Conservation (phyloP, 1,140 invertebrate genomes). For the Scaptomyza montana region DNA sequence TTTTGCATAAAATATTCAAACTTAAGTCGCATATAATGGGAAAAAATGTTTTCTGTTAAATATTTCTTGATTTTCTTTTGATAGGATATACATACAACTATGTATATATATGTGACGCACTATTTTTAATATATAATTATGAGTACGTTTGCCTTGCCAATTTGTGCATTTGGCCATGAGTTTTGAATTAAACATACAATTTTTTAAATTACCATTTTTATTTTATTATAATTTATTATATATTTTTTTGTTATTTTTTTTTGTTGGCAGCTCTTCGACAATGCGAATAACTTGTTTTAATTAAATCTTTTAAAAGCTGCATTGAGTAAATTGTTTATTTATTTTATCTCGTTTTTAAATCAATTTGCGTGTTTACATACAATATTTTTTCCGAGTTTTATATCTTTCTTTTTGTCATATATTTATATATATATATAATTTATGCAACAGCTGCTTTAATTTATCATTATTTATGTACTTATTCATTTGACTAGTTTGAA, state of each 20-base stretch:
- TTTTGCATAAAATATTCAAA: background rate
- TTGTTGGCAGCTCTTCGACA: constrained; percentile 14
- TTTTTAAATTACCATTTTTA: constrained; percentile 29
- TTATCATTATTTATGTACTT: constrained; percentile 43
- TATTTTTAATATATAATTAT: constrained; percentile 40
- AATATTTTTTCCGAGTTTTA: constrained; percentile 3
- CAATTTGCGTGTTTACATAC: constrained; percentile 23
- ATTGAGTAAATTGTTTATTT: constrained; percentile 46
- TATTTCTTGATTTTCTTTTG: constrained; percentile 12
- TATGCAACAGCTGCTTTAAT: constrained; percentile 35
- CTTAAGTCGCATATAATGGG: constrained; percentile 15
- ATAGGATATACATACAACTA: constrained; percentile 16
- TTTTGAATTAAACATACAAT: constrained; percentile 71
- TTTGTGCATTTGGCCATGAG: constrained; percentile 48
- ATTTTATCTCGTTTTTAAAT: constrained; percentile 18
- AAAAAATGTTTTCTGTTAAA: constrained; percentile 21
- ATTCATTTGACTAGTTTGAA: constrained; percentile 46
- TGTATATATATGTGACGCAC: constrained; percentile 10
- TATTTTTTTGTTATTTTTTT: constrained; percentile 21
- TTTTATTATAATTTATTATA: constrained; percentile 12
- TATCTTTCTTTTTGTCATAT: constrained; percentile 11
- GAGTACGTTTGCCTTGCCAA: constrained; percentile 36
- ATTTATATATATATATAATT: constrained; percentile 24
- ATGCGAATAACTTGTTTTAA: constrained; percentile 44
- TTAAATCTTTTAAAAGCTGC: constrained; percentile 68